These are phyloP conservation scores for Malacoraja senta DNA, from an alignment of 2,797 vertebrate species.

Conservation along the genomic window DNA sequence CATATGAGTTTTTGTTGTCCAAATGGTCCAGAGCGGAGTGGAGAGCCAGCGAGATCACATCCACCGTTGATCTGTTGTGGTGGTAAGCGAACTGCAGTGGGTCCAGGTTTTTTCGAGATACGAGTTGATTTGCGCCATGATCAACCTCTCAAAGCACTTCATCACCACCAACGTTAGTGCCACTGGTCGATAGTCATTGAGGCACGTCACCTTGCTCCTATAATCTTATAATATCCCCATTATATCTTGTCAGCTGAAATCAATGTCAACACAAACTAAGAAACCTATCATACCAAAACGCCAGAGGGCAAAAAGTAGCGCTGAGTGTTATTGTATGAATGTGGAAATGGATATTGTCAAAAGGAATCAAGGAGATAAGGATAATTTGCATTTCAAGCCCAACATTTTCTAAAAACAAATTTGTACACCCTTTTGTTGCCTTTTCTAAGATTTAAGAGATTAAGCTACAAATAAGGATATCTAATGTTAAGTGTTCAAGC, in stretches of 20 bases:
- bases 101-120: no score
- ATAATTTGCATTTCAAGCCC: neutral
- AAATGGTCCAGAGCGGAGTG: no score
- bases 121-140: no score
- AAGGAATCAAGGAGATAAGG: neutral
- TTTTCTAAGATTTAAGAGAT: neutral
- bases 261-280: neutral
- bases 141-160: no score
- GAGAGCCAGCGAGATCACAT: no score
- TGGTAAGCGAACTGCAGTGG: no score
- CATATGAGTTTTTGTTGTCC: no score
- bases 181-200: no score
- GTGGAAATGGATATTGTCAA: neutral
- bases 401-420: neutral
- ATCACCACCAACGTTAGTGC: no score
- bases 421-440: neutral
- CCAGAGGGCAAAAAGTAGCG: neutral
- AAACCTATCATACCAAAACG: neutral
- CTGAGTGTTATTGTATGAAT: neutral
- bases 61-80: no score
- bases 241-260: neutral
- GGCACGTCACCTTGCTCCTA: no score
- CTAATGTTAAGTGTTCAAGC: neutral
- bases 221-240: neutral
- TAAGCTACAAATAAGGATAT: neutral